Base-by-base conservation (phyloP, 2,797 vertebrate genomes). In the Agapornis canus region DNA sequence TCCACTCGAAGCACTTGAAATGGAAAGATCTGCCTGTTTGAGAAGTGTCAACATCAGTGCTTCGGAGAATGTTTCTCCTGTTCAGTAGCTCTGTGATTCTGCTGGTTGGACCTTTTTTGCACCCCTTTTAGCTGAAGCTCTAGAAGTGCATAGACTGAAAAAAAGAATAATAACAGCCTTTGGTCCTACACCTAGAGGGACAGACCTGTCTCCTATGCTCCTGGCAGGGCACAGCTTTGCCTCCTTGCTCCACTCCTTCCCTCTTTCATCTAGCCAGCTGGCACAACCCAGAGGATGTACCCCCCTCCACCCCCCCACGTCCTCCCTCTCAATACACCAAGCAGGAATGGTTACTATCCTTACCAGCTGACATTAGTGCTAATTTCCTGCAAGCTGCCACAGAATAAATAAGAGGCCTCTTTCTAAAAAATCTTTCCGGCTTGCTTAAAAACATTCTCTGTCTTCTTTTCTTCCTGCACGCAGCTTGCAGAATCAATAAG, bases 401-500 rank as follows among this genome's bases (percentile, higher is more conserved):
- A 16, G 90, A 93, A 96, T 76, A 90, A 96, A 94, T 86, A 89
- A 83, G 49, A 83, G 54, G 43, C 80, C 37, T 93, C 83, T 94
- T 64, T 82, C 56, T 86, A 31, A 85, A 93, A 88, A 80, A 82
- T 56, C 95, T 95, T 94, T 96, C 95, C 35, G 70, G 96, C 92
- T 95, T 86, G 51, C 88, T 92, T 89, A 76, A 84, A 93, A 95
- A 95, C 90, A 84, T 80, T 63, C 89, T 92, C 82, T 95, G 96
- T 94, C 90, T 91, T 91, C 91, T 76, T 90, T 86, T 68, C 89
- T 92, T 84, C 93, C 89, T 71, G 84, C 22, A 23, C n/a, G 42
- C 66, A 93, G 86, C 83, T 70, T 93, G 88, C 71, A 90, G 88
- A 94, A 95, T 95, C 94, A 96, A 95, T 96, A 76, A 93, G 88